Base-by-base conservation (phyloP, 2,888 invertebrate species). In the Cataglyphis livida region DNA sequence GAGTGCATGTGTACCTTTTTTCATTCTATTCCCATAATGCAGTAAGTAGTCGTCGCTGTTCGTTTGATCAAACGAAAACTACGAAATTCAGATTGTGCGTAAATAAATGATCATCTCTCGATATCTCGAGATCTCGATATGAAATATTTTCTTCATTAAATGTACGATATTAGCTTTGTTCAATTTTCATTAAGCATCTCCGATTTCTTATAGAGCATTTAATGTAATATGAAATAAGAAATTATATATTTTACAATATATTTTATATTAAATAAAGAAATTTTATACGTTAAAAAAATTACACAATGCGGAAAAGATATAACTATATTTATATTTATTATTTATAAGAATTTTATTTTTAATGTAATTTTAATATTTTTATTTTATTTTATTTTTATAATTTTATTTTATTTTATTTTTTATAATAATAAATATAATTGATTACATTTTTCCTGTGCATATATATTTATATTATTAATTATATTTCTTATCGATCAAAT, bases 11-110 rank as follows among this genome's bases (percentile, higher is more conserved):
- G 76, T 75, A 74, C 74, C 32, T 64, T 74, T 78, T 78, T 65
- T 32, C 87, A 66, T 84, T 85, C 78, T 81, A 57, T 83, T 89
- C 84, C 81, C 85, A 85, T 79, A 84, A 84, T 65, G 59, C 84
- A 1, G 25, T 25, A 25, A 83, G 64, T 70, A 65, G 73, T 79
- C 74, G 75, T 83, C 25, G 48, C 59, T 61, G 73, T 73, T 62
- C 62, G 32, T 28, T 81, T 38, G 62, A 48, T 61, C 32, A 44
- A 75, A 44, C 78, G 57, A 25, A 64, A 61, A 51, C 54, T 78
- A 25, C 21, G 12, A 21, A 32, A 59, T 35, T 59, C 59, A 25
- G 32, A 35, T 68, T 32, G 35, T 44, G 51, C n/a, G n/a, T n/a
- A 57, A 79, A 61, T 70, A 79, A 79, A 35, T 78, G 70, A 51